Evolutionary conservation across 2,113 vertebrate genomes (phyloP), one percentile per base, ranked within the genome.

Genomic region (Manacus vitellinus): DNA sequence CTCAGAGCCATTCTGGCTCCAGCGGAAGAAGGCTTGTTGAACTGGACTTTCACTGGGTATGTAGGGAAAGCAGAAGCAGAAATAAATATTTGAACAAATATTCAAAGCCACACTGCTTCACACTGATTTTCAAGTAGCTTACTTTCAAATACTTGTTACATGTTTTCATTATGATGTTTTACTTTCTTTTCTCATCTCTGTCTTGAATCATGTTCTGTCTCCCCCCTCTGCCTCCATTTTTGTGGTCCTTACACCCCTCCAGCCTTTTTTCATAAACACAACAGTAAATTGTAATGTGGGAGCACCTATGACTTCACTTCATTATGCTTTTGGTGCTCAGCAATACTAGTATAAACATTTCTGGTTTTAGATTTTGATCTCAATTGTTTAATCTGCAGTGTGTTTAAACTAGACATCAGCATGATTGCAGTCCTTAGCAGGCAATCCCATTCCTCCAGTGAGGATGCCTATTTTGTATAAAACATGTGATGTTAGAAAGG

Each of bases 391-490:
- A 85, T 78, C 46, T 86, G 80, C 56, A 35, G 10, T 80, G 31
- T 82, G 28, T 84, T 95, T 66, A 85, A 88, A 91, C 4, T 43
- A 61, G 67, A 80, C 71, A 75, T 58, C 47, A 55, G 47, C 31
- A 58, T 31, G 30, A 67, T 14, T 87, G 70, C 44, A 91, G 30
- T 59, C 71, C 94, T 95, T 83, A 88, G 67, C 77, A 85, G 91
- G 89, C 80, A 75, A 82, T 68, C 67, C 83, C 63, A 49, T 68
- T 37, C 67, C 67, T 83, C 27, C 72, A 68, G 83, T 16, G 30
- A 76, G 63, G 63, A 74, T 58, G 61, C 83, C 94, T 89, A 58
- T 85, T 95, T 91, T 95, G 93, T 95, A 84, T 88, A 92, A 92
- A 85, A 90, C 77, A 70, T 65, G 81, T 80, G 66, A 88, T 83